A percentile compares a stretch with the other conserved stretches of the same genome.
Conservation (phyloP, 1,140 invertebrate genomes). For the Drosophila yakuba region DNA sequence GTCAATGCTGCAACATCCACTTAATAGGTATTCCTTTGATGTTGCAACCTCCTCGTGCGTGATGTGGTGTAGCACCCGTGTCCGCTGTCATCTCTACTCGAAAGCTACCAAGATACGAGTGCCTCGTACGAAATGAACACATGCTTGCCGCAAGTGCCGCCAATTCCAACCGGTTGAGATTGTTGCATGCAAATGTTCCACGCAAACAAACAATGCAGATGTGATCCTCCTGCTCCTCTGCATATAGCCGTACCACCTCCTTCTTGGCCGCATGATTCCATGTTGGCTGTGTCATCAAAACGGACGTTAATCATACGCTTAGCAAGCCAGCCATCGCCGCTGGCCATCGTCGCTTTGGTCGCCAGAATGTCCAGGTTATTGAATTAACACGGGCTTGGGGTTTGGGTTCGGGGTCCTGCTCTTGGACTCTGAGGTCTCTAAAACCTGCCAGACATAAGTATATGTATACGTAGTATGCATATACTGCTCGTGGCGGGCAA, state of each 20-base stretch:
- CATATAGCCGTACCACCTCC: slow-evolving; percentile 3
- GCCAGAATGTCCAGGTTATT: slow-evolving; percentile 72
- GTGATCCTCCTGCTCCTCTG: slow-evolving; percentile 3
- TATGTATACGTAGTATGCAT: neutral
- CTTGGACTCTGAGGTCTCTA: slow-evolving; percentile 4
- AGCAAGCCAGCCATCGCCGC: slow-evolving; percentile 73
- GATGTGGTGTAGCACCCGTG: slow-evolving; percentile 26
- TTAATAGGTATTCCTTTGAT: too few species aligned
- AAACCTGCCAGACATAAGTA: neutral
- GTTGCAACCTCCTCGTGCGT: slow-evolving; percentile 28
- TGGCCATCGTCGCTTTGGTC: slow-evolving; percentile 43
- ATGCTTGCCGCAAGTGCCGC: slow-evolving; percentile 66
- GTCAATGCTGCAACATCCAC: too few species aligned
- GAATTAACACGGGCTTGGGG: slow-evolving; percentile 60
- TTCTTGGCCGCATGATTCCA: slow-evolving; percentile 19
- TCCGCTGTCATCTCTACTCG: slow-evolving; percentile 31
- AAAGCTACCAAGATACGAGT: slow-evolving; percentile 33
- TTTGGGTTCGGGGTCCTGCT: slow-evolving; percentile 38
- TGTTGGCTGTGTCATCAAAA: slow-evolving; percentile 74
- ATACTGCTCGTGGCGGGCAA: slow-evolving; percentile 10
- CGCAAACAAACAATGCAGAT: slow-evolving; percentile 74
- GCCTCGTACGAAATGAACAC: slow-evolving; percentile 39
- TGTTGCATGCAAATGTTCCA: slow-evolving; percentile 75
- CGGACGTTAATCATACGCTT: slow-evolving; percentile 82
- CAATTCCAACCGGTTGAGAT: slow-evolving; percentile 69